Conservation (phyloP, 2,888 invertebrate species). For the Blastobasis lacticolella region DNA sequence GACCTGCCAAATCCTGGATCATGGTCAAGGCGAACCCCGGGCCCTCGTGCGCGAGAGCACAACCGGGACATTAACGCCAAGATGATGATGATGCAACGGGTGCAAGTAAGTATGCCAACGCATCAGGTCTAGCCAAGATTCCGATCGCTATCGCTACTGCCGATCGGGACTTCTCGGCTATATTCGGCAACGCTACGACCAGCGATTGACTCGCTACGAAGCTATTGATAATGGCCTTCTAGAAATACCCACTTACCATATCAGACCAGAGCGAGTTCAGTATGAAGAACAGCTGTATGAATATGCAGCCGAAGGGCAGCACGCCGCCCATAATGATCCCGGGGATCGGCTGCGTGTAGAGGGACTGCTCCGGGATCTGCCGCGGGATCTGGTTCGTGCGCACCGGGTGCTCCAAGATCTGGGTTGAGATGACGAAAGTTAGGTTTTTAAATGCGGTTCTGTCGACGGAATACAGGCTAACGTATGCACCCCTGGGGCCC, state of each 20-base stretch:
- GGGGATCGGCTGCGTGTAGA: slow-evolving; percentile 96
- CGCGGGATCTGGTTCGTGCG: slow-evolving; percentile 99
- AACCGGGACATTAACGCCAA: too few species aligned
- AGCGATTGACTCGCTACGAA: neutral
- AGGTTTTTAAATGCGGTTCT: too few species aligned
- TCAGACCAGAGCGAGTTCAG: slow-evolving; percentile 97
- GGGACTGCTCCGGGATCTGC: slow-evolving; percentile 98
- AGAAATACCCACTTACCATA: slow-evolving; percentile 35
- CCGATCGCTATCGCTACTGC: neutral
- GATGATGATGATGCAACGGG: too few species aligned
- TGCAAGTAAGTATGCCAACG: neutral
- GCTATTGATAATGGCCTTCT: neutral
- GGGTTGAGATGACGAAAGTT: slow-evolving; percentile 4
- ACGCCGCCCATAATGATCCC: slow-evolving; percentile 99
- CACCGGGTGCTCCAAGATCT: slow-evolving; percentile 97
- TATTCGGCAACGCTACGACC: neutral
- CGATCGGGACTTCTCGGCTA: too few species aligned
- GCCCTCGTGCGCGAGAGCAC: too few species aligned
- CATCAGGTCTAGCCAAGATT: neutral
- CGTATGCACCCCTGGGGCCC: too few species aligned
- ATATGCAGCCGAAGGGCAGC: slow-evolving; percentile 97
- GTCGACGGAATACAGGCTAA: too few species aligned
- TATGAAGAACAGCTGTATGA: slow-evolving; percentile 99
- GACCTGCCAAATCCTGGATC: too few species aligned
- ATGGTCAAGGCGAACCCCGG: too few species aligned